A percentile compares a stretch with the other conserved stretches of the same genome.
Conservation (phyloP, 2,888 invertebrate genomes). For the Philhelius pedissequus region DNA sequence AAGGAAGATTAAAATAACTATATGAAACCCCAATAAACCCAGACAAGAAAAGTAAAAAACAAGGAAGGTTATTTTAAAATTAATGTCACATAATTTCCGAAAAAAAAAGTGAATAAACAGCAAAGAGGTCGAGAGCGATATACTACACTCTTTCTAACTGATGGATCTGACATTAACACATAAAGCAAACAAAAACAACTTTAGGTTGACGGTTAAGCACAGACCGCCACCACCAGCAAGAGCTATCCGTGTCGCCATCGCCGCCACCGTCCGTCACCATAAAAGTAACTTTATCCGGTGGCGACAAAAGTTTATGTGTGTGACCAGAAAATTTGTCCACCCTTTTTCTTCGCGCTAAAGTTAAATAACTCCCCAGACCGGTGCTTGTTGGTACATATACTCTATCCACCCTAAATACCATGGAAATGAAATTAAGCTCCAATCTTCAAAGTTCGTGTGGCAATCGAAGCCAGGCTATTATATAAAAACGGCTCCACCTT, state of each 20-base stretch:
- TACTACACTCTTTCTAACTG: neutral
- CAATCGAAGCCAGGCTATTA: constrained; percentile 48
- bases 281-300: constrained; percentile 25
- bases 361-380: constrained; percentile 45
- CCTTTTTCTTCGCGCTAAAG: constrained; percentile 41
- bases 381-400: neutral
- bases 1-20: neutral
- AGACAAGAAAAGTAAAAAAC: too few relatives aligned
- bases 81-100: constrained; percentile 53
- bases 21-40: neutral
- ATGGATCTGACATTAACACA: constrained; percentile 18
- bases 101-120: constrained; percentile 54
- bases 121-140: constrained; percentile 44
- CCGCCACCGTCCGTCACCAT: neutral
- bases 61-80: constrained; percentile 22
- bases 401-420: neutral
- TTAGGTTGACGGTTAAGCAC: constrained; percentile 11
- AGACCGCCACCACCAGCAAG: neutral
- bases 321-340: constrained; percentile 28
- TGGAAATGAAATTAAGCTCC: constrained; percentile 59
- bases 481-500: constrained; percentile 53
- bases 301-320: constrained; percentile 42
- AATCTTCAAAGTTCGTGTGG: constrained; percentile 26
- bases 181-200: constrained; percentile 10
- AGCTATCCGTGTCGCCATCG: neutral